Percentiles rank a stretch among this genome's conserved stretches.
Conservation (phyloP, 2,113 vertebrate species). For the Epinephelus cyanopodus region DNA sequence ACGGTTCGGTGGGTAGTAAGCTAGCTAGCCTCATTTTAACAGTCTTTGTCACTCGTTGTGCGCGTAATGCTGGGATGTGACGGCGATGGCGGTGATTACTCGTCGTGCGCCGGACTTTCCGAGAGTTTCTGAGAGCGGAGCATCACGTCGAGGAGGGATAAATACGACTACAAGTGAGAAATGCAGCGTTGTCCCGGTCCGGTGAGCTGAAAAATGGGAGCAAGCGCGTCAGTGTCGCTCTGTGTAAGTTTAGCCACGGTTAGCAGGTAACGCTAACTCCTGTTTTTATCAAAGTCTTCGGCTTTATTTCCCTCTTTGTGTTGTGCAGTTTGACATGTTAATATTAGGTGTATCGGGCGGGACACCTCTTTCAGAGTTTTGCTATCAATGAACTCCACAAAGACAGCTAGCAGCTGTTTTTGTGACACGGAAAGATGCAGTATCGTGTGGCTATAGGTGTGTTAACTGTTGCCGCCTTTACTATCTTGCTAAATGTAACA, state of each 20-base stretch:
- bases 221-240: constrained; percentile 81
- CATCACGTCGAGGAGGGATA: constrained; percentile 17
- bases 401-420: not conserved
- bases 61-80: not conserved
- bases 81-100: not conserved
- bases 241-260: constrained; percentile 83
- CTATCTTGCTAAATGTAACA: not conserved
- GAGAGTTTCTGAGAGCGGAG: not conserved
- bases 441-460: no score
- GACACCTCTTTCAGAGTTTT: not conserved
- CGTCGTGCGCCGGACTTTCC: not conserved
- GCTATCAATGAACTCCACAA: not conserved
- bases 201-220: constrained; percentile 80
- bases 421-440: not conserved
- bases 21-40: constrained; percentile 20
- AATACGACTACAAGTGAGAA: constrained; percentile 2
- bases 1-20: not conserved
- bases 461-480: not conserved
- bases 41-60: not conserved
- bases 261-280: not conserved
- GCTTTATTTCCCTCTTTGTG: not conserved
- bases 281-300: not conserved
- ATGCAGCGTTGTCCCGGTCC: constrained; percentile 48
- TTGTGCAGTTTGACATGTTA: not conserved
- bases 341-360: not conserved